Evolutionary conservation across 2,113 vertebrate genomes (phyloP), one percentile per base, ranked within the genome.

Genomic region (Lutjanus erythropterus): DNA sequence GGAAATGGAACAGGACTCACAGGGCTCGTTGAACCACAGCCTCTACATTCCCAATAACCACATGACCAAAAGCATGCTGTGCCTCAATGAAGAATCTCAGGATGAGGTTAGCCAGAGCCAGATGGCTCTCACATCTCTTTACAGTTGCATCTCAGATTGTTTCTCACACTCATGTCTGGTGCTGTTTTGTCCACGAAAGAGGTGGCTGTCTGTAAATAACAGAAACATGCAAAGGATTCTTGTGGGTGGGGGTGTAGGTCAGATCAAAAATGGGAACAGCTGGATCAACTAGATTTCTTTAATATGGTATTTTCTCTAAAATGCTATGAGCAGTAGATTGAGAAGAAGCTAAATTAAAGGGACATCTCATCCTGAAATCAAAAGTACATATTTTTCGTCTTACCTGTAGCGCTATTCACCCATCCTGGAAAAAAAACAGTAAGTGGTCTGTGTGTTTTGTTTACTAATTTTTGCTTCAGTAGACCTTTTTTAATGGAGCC

Each of bases 1-100:
- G 50, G 88, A 87, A 15, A 47, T 80, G 61, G 87, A 79, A 0
- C 78, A 71, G 19, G 83, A 85, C 47, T 68, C 71, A 2, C 83
- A 84, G 75, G 62, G 78, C n/a, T 58, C 60, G 2, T 9, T 86
- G 37, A 86, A 81, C 44, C 75, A 80, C 65, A 64, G 76, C 39
- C 80, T 92, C 74, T 83, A 85, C 82, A 58, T 75, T 50, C 70
- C 81, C 1, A 91, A 92, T 79, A 94, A 95, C 82, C 84, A 94
- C 89, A 94, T 94, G 92, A 94, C 91, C 87, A 95, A 92, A 92
- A 95, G 93, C 82, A 93, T 95, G 94, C 65, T 94, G 89, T 94
- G 94, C 88, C 94, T 94, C 73, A 95, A 93, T 5, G 87, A 94
- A 76, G 94, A 94, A 79, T 89, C 89, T 88, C 94, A 94, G 85